Evolutionary conservation across 2,888 invertebrate species (phyloP).

Genomic region (Dolomedes plantarius): DNA sequence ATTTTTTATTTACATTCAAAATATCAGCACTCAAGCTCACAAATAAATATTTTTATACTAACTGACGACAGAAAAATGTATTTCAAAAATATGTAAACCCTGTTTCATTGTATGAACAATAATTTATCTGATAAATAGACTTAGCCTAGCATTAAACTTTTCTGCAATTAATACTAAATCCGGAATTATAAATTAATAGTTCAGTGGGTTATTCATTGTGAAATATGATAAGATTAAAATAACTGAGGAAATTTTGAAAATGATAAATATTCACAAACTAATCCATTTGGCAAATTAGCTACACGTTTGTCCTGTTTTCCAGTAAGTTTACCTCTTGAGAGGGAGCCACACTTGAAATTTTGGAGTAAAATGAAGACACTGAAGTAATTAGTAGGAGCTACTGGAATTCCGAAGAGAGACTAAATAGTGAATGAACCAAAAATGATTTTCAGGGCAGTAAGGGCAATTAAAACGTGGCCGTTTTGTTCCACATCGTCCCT

Average conservation of each 20-base stretch:
- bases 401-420: not conserved
- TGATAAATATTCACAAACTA: not conserved
- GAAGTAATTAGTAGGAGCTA: not conserved
- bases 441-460: not conserved
- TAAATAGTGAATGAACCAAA: constrained; percentile 19
- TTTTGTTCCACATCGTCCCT: not conserved
- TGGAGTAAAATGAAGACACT: not conserved
- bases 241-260: not conserved
- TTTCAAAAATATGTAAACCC: too few species aligned
- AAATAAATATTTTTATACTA: too few species aligned
- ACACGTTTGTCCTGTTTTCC: not conserved
- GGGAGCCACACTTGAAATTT: not conserved
- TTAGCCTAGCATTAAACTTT: too few species aligned
- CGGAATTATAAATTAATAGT: too few species aligned
- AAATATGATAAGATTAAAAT: not conserved
- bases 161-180: too few species aligned
- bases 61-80: too few species aligned
- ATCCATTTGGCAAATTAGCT: not conserved
- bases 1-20: too few species aligned
- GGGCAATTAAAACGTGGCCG: not conserved
- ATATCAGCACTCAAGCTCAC: too few species aligned
- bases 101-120: too few species aligned
- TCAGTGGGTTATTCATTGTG: too few species aligned
- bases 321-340: not conserved
- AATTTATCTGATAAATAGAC: too few species aligned